Percentiles rank a stretch among this genome's conserved stretches.
phyloP scores from a whole-genome alignment of 2,797 vertebrate genomes.

The Pangasius larnaudii region DNA sequence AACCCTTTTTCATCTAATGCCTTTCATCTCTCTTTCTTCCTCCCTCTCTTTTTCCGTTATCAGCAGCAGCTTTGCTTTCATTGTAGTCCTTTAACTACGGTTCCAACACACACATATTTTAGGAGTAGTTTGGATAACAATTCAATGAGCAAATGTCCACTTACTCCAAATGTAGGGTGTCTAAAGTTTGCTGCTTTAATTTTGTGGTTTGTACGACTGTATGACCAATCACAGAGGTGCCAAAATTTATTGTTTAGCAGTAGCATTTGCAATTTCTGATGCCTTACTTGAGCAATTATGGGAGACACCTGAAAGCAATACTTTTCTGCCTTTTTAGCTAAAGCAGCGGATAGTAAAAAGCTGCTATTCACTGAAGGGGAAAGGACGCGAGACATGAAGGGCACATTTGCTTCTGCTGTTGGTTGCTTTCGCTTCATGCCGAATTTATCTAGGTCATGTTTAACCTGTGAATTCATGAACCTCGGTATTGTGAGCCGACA shows the following conservation, averaged over 20 bases:
- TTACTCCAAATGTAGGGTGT: neutral
- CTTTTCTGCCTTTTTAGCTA: neutral
- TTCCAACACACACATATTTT: neutral
- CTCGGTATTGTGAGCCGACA: no score
- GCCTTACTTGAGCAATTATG: no score
- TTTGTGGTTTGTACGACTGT: neutral
- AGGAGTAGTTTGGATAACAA: neutral
- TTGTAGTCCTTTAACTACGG: neutral
- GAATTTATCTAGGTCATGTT: neutral
- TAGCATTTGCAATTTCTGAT: neutral
- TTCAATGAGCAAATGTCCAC: neutral
- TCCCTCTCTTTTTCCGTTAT: neutral
- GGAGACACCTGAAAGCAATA: neutral
- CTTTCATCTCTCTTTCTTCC: slow-evolving; percentile 66
- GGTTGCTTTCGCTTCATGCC: neutral
- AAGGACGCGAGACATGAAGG: neutral
- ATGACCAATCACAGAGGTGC: neutral
- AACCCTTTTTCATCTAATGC: slow-evolving; percentile 47
- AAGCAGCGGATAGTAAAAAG: neutral
- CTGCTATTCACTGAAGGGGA: neutral
- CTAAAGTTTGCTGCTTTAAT: neutral
- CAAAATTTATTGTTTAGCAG: neutral
- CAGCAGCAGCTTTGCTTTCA: neutral
- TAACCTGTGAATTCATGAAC: neutral
- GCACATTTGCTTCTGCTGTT: neutral